Conservation (phyloP, 2,888 invertebrate genomes). For the Sialis fuliginosa region DNA sequence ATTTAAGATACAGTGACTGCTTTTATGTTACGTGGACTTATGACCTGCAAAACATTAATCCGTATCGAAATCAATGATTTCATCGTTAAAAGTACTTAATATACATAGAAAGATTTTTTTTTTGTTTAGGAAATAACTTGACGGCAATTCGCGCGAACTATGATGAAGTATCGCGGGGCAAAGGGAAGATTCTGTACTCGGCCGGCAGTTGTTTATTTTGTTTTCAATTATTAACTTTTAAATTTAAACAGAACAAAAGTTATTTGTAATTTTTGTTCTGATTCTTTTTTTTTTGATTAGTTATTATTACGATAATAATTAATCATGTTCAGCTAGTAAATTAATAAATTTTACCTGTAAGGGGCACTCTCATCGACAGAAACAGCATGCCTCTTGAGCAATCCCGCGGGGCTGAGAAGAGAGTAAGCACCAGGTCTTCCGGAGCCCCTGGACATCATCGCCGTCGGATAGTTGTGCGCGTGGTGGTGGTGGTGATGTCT, state of each 20-base stretch:
- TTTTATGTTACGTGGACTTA: no score
- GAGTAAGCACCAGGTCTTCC: constrained; percentile 29
- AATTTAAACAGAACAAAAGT: no score
- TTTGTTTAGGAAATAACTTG: neutral
- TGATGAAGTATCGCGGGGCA: no score
- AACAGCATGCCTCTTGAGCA: constrained; percentile 60
- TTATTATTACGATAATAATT: no score
- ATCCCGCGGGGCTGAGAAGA: constrained; percentile 36
- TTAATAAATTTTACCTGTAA: constrained; percentile 17
- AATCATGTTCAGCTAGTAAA: neutral
- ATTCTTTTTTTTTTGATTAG: neutral
- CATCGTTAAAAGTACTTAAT: neutral
- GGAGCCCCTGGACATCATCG: neutral
- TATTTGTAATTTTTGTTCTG: no score
- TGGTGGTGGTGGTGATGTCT: constrained; percentile 6
- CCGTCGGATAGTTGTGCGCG: constrained; percentile 4
- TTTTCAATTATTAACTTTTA: no score
- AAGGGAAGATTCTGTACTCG: no score
- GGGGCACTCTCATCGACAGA: constrained; percentile 58
- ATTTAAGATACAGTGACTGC: no score
- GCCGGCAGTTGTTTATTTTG: no score
- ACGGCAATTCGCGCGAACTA: neutral
- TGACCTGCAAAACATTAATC: neutral
- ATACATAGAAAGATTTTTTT: neutral
- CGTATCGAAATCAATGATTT: neutral